Conservation (phyloP, 1,140 invertebrate species). For the Dolichoris vasculosae region DNA sequence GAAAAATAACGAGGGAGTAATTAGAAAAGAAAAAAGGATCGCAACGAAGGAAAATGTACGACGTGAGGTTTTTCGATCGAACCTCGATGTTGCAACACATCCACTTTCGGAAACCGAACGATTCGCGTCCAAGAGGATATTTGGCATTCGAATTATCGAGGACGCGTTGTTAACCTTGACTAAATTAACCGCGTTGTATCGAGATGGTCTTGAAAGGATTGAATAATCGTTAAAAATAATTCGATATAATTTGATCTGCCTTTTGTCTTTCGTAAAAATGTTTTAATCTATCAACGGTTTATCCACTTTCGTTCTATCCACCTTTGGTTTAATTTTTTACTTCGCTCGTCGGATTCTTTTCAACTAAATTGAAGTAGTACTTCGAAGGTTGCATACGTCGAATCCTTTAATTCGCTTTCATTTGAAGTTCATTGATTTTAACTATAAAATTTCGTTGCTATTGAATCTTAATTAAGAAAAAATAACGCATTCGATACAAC, state of each 20-base stretch:
- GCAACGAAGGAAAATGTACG: neutral
- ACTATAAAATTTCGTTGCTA: neutral
- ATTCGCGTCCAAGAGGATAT: too few relatives aligned
- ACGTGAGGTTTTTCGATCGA: neutral
- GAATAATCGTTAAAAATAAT: neutral
- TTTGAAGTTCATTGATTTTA: neutral
- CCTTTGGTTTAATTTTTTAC: neutral
- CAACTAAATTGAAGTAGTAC: neutral
- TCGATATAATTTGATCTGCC: neutral
- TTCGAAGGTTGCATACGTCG: neutral
- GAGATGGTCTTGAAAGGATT: neutral
- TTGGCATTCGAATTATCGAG: too few relatives aligned
- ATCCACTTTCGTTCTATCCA: neutral
- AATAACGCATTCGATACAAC: neutral
- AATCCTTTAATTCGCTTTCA: neutral
- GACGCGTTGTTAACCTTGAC: neutral
- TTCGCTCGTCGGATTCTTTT: neutral
- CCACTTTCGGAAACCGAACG: neutral
- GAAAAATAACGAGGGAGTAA: conserved; percentile 3
- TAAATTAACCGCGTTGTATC: neutral
- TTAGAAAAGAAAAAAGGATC: neutral
- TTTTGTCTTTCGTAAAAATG: neutral
- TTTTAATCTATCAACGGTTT: neutral
- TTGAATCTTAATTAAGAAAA: conserved; percentile 2
- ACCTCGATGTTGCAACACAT: neutral